Evolutionary conservation across 1,140 invertebrate species (phyloP).

Genomic region (Pristionchus pacificus): DNA sequence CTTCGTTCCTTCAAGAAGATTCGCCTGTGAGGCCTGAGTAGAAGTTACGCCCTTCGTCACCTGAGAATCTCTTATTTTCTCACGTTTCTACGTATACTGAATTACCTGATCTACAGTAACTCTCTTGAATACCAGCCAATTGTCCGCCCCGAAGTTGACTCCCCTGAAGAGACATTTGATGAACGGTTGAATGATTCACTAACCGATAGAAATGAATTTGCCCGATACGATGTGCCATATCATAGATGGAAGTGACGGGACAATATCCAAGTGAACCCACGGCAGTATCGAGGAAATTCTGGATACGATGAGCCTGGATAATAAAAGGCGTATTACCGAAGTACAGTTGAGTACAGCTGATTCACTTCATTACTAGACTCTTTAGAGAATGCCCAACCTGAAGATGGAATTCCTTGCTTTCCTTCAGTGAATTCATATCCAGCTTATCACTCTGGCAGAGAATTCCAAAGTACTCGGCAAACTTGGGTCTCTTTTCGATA

Average conservation of each 20-base stretch:
- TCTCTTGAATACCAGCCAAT: slow-evolving; percentile 43
- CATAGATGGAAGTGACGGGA: slow-evolving; percentile 36
- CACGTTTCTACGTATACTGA: too few species aligned
- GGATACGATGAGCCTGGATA: slow-evolving; percentile 39
- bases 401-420: slow-evolving; percentile 38
- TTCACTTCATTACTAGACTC: neutral
- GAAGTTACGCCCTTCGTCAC: slow-evolving; percentile 16
- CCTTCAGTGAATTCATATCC: slow-evolving; percentile 28
- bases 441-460: slow-evolving; percentile 30
- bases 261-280: slow-evolving; percentile 41
- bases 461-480: slow-evolving; percentile 43
- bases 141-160: slow-evolving; percentile 42
- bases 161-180: slow-evolving; percentile 21
- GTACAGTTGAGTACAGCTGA: neutral
- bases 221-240: slow-evolving; percentile 42
- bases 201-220: slow-evolving; percentile 41
- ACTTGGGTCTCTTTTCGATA: slow-evolving; percentile 38
- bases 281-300: slow-evolving; percentile 39
- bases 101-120: slow-evolving; percentile 41
- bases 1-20: neutral
- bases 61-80: too few species aligned
- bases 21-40: neutral
- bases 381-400: slow-evolving; percentile 13
- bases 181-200: neutral
- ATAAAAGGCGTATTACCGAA: neutral